Base-by-base conservation (phyloP, 2,888 invertebrate species). In the Xiphydria camelus region DNA sequence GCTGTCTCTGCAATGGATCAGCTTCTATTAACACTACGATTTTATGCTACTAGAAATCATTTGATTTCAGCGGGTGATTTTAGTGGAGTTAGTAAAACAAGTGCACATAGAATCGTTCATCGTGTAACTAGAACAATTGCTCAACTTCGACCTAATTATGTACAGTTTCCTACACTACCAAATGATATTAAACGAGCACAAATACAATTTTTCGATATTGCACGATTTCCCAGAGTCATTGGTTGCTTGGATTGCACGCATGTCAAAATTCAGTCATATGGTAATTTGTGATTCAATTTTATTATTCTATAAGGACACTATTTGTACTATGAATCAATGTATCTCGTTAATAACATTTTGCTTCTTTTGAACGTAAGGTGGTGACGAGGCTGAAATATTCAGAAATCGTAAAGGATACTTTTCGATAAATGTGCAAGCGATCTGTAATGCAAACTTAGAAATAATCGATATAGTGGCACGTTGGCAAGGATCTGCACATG, bases 401-500 rank as follows among this genome's bases (percentile, higher is more conserved):
- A 36, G 59, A 33, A 61, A 59, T 20, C 34, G 53, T 6, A 59
- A 59, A 45, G 44, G 39, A 12, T 60, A 51, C 33, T 59, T 59
- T 37, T 57, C 55, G 4, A 47, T 57, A 3, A 62, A 62, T 41
- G 49, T 50, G 0, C 57, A 61, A 41, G 51, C 46, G 14, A n/a
- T n/a, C n/a, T n/a, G n/a, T n/a, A n/a, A n/a, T n/a, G n/a, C n/a
- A n/a, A n/a, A n/a, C n/a, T n/a, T n/a, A n/a, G n/a, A n/a, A n/a
- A n/a, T n/a, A n/a, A n/a, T n/a, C n/a, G 46, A 53, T 38, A 36
- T 62, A 25, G 57, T 59, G 5, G 50, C 54, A 7, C 39, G 60
- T 18, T 64, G 63, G 62, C 58, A 49, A 38, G 64, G 63, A 12
- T 56, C 52, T 3, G 40, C 49, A 2, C 61, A 64, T 47, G 70